phyloP scores from a whole-genome alignment of 2,888 invertebrate genomes.

The Acanthosepion esculentum region DNA sequence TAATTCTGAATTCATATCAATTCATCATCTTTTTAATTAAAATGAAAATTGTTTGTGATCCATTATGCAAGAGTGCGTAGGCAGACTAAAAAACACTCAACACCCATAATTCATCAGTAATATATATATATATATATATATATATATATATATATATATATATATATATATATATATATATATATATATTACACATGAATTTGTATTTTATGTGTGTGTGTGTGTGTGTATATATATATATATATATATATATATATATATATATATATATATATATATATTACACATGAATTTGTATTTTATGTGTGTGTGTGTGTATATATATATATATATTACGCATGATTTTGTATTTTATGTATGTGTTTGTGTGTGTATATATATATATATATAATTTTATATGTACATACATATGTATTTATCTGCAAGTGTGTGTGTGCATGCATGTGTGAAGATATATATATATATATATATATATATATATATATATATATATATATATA shows the following conservation, averaged over 20 bases:
- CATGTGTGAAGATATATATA: background rate
- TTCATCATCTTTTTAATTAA: background rate
- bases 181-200: background rate
- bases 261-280: background rate
- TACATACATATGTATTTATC: background rate
- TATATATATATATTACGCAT: background rate
- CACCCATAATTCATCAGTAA: background rate
- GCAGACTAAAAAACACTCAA: background rate
- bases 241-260: background rate
- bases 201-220: too few species aligned
- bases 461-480: background rate
- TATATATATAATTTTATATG: background rate
- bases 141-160: background rate
- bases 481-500: background rate
- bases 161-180: background rate
- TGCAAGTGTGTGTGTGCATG: background rate
- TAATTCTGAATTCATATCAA: background rate
- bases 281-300: background rate
- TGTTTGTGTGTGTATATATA: too few species aligned
- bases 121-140: background rate
- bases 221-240: background rate
- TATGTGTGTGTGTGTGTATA: too few species aligned
- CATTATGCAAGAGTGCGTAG: background rate
- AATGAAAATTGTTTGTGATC: background rate
- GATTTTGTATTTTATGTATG: too few species aligned